Conservation (phyloP, 2,113 vertebrate genomes). For the Callipepla squamata region DNA sequence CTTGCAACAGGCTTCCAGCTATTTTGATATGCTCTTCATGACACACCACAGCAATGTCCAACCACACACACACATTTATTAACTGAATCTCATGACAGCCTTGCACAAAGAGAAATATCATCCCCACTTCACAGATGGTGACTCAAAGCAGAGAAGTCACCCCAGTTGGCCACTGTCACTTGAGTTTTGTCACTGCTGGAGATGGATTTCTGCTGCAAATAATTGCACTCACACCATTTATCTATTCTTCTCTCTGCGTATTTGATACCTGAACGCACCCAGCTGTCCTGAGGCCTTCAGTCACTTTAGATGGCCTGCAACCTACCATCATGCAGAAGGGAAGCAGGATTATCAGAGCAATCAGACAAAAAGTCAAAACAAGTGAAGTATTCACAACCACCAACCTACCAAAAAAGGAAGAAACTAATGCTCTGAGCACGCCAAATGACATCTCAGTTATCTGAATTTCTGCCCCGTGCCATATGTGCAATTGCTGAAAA, state of each 20-base stretch:
- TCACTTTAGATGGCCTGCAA: background rate
- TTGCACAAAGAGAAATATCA: background rate
- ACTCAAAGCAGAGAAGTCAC: conserved; percentile 5
- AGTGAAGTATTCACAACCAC: background rate
- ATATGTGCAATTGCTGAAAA: background rate
- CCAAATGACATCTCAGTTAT: no score
- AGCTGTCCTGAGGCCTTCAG: background rate
- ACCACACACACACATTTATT: background rate
- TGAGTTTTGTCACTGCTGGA: background rate
- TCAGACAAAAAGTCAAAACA: background rate
- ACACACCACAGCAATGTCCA: conserved; percentile 16
- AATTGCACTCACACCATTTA: background rate
- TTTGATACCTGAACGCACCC: background rate
- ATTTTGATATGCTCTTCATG: conserved; percentile 16
- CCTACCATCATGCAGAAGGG: background rate
- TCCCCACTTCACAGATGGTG: conserved; percentile 13
- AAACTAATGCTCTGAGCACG: background rate
- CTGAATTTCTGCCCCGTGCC: background rate
- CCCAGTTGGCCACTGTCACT: background rate
- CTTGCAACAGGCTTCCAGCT: background rate
- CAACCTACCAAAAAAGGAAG: background rate
- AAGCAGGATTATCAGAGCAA: background rate
- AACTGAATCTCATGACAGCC: background rate
- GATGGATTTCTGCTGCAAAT: background rate
- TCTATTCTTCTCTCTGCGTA: background rate